Evolutionary conservation across 2,888 invertebrate genomes (phyloP).

Genomic region (Metallyticus violacea): DNA sequence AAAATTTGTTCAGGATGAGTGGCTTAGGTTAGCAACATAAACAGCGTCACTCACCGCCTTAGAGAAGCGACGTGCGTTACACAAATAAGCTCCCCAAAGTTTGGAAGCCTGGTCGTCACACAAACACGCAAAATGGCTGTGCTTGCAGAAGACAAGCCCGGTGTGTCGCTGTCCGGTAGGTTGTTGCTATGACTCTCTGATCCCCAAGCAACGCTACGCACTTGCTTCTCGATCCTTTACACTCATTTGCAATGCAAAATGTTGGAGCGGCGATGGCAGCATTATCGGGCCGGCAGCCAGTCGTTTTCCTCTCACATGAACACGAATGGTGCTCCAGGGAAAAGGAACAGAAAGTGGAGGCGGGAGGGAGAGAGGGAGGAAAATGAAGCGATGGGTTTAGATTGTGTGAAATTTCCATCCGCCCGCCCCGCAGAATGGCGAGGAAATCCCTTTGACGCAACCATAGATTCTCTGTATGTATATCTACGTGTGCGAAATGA

Average conservation of each 20-base stretch:
- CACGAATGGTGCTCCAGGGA: slow-evolving; percentile 11
- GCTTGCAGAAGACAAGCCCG: neutral
- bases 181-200: neutral
- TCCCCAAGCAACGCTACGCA: neutral
- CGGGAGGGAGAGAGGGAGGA: neutral
- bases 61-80: too few species aligned
- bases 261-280: neutral
- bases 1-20: too few species aligned
- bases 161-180: neutral
- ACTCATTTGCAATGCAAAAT: slow-evolving; percentile 18
- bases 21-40: too few species aligned
- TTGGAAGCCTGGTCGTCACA: too few species aligned
- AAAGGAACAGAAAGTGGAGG: slow-evolving; percentile 15
- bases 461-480: neutral
- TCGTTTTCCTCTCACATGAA: slow-evolving; percentile 16
- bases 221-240: slow-evolving; percentile 5
- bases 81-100: too few species aligned
- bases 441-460: slow-evolving; percentile 6
- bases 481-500: neutral
- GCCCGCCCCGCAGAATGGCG: neutral
- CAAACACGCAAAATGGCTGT: too few species aligned
- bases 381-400: neutral
- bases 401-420: neutral
- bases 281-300: neutral
- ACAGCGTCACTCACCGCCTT: too few species aligned